Percentiles rank a stretch among this genome's conserved stretches.
These are phyloP conservation scores for Platyscapa corneri DNA, from an alignment of 1,140 invertebrate genomes.

Conservation along the genomic window DNA sequence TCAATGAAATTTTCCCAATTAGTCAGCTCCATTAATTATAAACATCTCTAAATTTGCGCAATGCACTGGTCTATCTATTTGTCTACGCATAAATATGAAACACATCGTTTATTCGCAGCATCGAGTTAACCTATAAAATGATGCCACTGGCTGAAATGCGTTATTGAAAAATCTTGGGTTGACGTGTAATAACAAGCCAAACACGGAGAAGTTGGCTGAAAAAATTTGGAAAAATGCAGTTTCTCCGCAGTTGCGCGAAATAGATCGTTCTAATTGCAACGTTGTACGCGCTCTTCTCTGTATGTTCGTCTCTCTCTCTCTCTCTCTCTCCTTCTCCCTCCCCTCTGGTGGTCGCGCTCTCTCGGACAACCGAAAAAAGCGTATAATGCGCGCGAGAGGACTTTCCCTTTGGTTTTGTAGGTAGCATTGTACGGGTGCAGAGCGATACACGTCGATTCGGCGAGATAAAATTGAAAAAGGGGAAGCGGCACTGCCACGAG, in stretches of 20 bases:
- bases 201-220: too few species aligned
- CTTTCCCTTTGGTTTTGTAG: constrained; percentile 41
- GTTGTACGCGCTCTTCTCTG: constrained; percentile 22
- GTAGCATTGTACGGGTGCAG: constrained; percentile 46
- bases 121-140: not conserved
- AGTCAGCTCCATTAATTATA: not conserved
- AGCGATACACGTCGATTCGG: constrained; percentile 53
- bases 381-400: not conserved
- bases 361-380: not conserved
- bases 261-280: constrained; percentile 54
- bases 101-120: not conserved
- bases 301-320: too few species aligned
- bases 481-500: constrained; percentile 68
- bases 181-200: not conserved
- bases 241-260: constrained; percentile 41
- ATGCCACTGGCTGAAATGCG: not conserved
- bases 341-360: not conserved
- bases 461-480: constrained; percentile 66
- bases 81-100: not conserved
- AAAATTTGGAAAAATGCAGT: constrained; percentile 2
- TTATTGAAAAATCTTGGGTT: not conserved
- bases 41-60: not conserved
- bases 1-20: not conserved
- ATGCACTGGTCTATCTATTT: not conserved
- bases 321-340: too few species aligned